A percentile compares a stretch with the other conserved stretches of the same genome.
These are phyloP conservation scores for Dusona sp. DNA, from an alignment of 2,888 invertebrate species.

Conservation along the genomic window DNA sequence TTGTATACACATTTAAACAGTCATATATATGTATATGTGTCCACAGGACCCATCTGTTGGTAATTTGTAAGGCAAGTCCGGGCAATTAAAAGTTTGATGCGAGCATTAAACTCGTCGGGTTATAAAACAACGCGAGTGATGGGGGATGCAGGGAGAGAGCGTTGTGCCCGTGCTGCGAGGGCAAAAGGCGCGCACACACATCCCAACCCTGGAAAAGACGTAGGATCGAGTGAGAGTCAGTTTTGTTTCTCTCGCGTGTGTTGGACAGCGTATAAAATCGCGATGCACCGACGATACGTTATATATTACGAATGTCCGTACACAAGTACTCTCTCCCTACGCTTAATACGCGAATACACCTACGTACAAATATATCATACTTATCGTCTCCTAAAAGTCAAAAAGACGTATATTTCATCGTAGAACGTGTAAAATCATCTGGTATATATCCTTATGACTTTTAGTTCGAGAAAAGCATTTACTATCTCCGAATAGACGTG, in stretches of 20 bases:
- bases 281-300: conserved; percentile 51
- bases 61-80: conserved; percentile 82
- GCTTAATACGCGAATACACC: conserved; percentile 28
- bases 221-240: conserved; percentile 36
- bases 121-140: conserved; percentile 78
- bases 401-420: conserved; percentile 1
- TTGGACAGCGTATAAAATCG: conserved; percentile 47
- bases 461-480: background rate
- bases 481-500: background rate
- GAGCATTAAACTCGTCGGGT: conserved; percentile 83
- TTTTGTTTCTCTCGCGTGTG: conserved; percentile 51
- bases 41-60: conserved; percentile 81
- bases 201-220: conserved; percentile 57
- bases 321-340: conserved; percentile 8
- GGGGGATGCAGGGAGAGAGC: conserved; percentile 56
- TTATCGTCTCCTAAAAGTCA: conserved; percentile 23
- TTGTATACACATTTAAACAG: background rate
- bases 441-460: background rate
- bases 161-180: conserved; percentile 25
- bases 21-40: conserved; percentile 66
- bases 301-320: conserved; percentile 31
- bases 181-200: conserved; percentile 39
- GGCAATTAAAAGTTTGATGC: conserved; percentile 84
- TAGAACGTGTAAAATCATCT: background rate
- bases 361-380: conserved; percentile 36